Conservation (phyloP, 2,888 invertebrate genomes). For the Pyralis farinalis region DNA sequence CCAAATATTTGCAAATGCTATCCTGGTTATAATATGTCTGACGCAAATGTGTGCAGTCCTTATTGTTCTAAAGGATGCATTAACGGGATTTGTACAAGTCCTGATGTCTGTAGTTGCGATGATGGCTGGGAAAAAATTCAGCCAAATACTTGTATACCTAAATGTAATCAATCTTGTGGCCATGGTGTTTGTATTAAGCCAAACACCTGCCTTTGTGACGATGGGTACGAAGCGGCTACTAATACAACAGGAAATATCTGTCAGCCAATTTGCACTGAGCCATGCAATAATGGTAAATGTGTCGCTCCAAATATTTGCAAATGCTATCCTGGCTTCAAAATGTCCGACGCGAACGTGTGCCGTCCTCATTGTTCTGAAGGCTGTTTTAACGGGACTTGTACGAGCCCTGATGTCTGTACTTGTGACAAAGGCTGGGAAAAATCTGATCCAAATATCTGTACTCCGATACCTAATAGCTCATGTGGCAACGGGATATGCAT, state of each 20-base stretch:
- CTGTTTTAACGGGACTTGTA: slow-evolving; percentile 28
- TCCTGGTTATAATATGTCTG: slow-evolving; percentile 22
- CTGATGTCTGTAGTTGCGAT: slow-evolving; percentile 24
- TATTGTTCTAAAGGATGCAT: slow-evolving; percentile 21
- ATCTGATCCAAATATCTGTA: not conserved
- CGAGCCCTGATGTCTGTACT: slow-evolving; percentile 27
- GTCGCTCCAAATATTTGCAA: slow-evolving; percentile 60
- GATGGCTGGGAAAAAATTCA: not conserved
- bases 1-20: slow-evolving; percentile 64
- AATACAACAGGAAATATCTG: slow-evolving; percentile 26
- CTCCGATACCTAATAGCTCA: not conserved
- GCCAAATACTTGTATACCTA: not conserved
- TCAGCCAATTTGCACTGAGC: slow-evolving; percentile 51
- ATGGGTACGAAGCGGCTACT: not conserved
- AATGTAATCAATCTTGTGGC: not conserved
- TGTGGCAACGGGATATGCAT: not conserved
- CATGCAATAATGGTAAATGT: slow-evolving; percentile 66
- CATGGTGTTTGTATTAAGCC: not conserved
- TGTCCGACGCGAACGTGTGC: too few species aligned
- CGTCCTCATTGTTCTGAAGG: slow-evolving; percentile 13
- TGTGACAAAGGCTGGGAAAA: not conserved
- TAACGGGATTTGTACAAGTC: slow-evolving; percentile 26
- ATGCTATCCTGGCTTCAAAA: slow-evolving; percentile 39
- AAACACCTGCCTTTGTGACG: slow-evolving; percentile 1
- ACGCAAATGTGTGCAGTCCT: not conserved